A percentile compares a stretch with the other conserved stretches of the same genome.
Conservation (phyloP, 2,888 invertebrate species). For the Globia sparganii region DNA sequence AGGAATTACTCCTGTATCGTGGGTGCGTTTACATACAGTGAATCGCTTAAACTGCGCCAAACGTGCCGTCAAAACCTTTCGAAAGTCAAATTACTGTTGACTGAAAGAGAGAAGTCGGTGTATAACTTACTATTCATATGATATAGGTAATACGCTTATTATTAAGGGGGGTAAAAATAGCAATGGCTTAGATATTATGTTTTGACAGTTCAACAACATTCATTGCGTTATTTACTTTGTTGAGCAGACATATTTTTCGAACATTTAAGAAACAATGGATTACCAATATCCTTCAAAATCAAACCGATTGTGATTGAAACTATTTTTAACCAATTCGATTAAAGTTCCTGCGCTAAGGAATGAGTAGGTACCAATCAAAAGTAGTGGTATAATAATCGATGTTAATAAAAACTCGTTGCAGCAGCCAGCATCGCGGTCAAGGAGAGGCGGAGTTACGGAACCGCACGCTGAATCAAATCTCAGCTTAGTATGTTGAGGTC, state of each 20-base stretch:
- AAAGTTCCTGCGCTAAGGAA: conserved; percentile 9
- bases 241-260: not conserved
- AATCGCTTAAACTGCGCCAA: too few relatives aligned
- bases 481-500: conserved; percentile 65
- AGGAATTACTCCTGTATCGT: too few relatives aligned
- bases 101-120: too few relatives aligned
- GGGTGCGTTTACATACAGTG: too few relatives aligned
- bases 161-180: too few relatives aligned
- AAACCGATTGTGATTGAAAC: not conserved
- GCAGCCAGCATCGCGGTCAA: conserved; percentile 61
- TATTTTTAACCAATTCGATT: not conserved
- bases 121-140: too few relatives aligned
- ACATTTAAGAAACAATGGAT: not conserved
- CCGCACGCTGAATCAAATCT: conserved; percentile 33
- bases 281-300: not conserved
- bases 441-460: conserved; percentile 60
- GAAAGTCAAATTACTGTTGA: too few relatives aligned
- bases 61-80: too few relatives aligned
- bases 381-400: conserved; percentile 28
- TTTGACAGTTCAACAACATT: not conserved
- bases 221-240: not conserved
- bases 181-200: not conserved
- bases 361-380: conserved; percentile 13
- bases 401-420: conserved; percentile 58
- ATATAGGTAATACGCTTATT: too few relatives aligned